These are phyloP conservation scores for Phymastichus coffea DNA, from an alignment of 1,140 invertebrate species.

Conservation along the genomic window DNA sequence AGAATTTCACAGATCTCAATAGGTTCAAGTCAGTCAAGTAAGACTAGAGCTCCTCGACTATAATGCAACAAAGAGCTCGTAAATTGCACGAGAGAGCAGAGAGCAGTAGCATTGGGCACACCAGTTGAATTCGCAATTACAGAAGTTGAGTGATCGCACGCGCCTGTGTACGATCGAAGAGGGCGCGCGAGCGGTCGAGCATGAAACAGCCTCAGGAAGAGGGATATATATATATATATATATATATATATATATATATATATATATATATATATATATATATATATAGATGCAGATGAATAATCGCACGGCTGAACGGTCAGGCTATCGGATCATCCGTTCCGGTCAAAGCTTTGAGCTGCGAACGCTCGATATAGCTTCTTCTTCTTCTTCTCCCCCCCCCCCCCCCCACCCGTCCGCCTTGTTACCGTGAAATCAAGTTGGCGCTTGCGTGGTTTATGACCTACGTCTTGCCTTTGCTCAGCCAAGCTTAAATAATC, in stretches of 20 bases:
- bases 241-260: no score
- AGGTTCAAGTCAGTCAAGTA: no score
- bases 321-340: constrained; percentile 7
- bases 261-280: no score
- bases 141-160: not conserved
- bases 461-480: constrained; percentile 47
- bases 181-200: not conserved
- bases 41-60: no score
- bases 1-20: no score
- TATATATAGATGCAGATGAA: constrained; percentile 6
- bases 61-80: not conserved
- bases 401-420: no score
- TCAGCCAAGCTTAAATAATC: constrained; percentile 53
- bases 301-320: constrained; percentile 11
- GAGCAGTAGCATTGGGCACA: not conserved
- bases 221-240: no score
- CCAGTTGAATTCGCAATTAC: not conserved
- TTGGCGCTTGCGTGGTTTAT: constrained; percentile 28
- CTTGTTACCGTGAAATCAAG: constrained; percentile 7
- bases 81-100: not conserved
- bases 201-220: constrained; percentile 7
- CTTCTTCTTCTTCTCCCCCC: not conserved
- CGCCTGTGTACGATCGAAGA: not conserved
- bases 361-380: no score
- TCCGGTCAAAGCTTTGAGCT: not conserved